Percentiles rank a stretch among this genome's conserved stretches.
phyloP scores from a whole-genome alignment of 2,113 vertebrate species.

The Pagrus major region DNA sequence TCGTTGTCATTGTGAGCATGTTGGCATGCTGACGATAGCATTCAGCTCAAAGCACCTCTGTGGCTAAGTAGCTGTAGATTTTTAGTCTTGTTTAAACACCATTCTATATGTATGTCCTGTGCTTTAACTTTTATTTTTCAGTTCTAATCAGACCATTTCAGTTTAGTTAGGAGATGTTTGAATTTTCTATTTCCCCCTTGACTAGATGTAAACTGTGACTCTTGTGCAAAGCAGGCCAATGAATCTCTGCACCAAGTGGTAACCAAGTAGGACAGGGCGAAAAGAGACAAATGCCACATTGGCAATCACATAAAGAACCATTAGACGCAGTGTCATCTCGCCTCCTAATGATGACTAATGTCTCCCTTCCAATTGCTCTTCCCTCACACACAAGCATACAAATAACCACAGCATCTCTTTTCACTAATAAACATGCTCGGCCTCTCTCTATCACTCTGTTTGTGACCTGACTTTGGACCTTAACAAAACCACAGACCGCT shows the following conservation, averaged over 20 bases:
- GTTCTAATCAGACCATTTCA: background rate
- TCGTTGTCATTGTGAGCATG: background rate
- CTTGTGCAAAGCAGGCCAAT: slow-evolving; percentile 74
- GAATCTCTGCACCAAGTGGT: slow-evolving; percentile 87
- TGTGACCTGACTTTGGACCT: slow-evolving; percentile 69
- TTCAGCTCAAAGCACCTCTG: too few relatives aligned
- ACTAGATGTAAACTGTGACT: background rate
- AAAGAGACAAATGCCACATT: slow-evolving; percentile 91
- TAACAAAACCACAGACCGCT: slow-evolving; percentile 45
- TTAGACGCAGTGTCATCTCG: slow-evolving; percentile 92
- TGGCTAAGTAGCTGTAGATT: background rate
- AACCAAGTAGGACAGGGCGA: slow-evolving; percentile 90
- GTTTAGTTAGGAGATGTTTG: background rate
- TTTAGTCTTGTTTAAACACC: background rate
- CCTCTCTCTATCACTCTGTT: slow-evolving; percentile 4
- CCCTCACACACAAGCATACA: slow-evolving; percentile 4
- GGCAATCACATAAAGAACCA: slow-evolving; percentile 90
- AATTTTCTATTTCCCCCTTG: background rate
- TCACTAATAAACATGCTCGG: slow-evolving; percentile 39
- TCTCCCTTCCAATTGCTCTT: slow-evolving; percentile 78
- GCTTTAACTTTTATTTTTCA: background rate
- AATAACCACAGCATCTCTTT: slow-evolving; percentile 17
- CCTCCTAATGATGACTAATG: slow-evolving; percentile 98
- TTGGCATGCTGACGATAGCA: too few relatives aligned
- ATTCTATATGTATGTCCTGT: background rate